Evolutionary conservation across 2,888 invertebrate species (phyloP), one percentile per base, ranked within the genome.

Genomic region (Cancer borealis): DNA sequence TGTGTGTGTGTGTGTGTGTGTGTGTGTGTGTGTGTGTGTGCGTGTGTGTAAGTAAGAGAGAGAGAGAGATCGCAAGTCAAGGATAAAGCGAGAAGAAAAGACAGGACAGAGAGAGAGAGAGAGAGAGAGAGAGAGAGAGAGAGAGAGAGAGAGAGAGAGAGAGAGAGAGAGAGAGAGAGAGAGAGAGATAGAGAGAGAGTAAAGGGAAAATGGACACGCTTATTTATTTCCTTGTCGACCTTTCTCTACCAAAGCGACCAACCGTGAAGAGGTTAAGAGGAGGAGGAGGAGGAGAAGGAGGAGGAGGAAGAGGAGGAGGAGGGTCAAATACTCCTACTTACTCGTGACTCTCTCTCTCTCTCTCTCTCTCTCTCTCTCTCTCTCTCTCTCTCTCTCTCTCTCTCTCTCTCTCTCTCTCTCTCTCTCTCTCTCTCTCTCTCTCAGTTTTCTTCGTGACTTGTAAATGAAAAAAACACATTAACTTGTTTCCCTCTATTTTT

Each of bases 91-190:
- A 79, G 79, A 30, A 26, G 26, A 26, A 3, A 26, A 26, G 26
- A 79, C 26, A 79, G 26, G 66, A 30, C 26, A 79, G 0, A 30
- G 79, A 79, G 30, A 30, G 79, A 30, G 30, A 79, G 79, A 30
- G 79, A 26, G 17, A 8, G 79, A 17, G 30, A 79, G 79, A 79
- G 79, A 79, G 46, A 89, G 89, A 89, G 54, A 26, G 89, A 89
- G 89, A 89, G 46, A 89, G 89, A 89, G 89, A 89, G 89, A 89
- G 89, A 89, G 89, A 89, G 88, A 88, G 88, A 88, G 88, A 88
- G 88, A 88, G 88, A 88, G 88, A 88, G 88, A 88, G 88, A 88
- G 88, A 45, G 45, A 88, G 90, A 90, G 90, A 90, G 90, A 90
- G 90, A 90, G 88, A 88, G 88, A 88, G 88, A 88, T 47, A 88